Evolutionary conservation across 2,797 vertebrate genomes (phyloP).

Genomic region (Catamblyrhynchus diadema): DNA sequence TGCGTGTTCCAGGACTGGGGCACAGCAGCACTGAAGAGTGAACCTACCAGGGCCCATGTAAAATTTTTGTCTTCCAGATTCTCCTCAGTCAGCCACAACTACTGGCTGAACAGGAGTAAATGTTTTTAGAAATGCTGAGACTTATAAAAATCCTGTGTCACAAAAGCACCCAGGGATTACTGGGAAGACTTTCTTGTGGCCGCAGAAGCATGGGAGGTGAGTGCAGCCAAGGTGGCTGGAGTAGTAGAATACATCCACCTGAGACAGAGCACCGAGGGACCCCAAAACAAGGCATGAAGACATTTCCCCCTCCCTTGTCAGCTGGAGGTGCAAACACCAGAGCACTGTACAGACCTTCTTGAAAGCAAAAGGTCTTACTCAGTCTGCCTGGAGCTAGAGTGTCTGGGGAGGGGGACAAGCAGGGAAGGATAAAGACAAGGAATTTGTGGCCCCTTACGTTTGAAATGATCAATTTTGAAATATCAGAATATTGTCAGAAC

Average conservation of each 20-base stretch:
- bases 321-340: rapidly evolving
- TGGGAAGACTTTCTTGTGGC: neutral
- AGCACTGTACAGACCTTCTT: rapidly evolving
- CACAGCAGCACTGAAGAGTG: neutral
- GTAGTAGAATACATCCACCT: rapidly evolving
- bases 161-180: neutral
- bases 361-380: neutral
- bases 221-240: no score
- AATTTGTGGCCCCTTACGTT: neutral
- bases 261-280: rapidly evolving
- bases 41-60: rapidly evolving
- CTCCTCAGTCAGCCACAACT: neutral
- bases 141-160: neutral
- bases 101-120: neutral
- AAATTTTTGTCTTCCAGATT: neutral
- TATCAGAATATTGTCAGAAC: neutral
- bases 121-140: neutral
- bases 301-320: neutral
- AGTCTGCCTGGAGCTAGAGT: neutral
- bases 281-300: neutral
- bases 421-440: neutral
- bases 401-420: neutral
- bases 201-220: neutral
- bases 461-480: neutral
- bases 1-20: neutral